Conservation (phyloP, 2,113 vertebrate species). For the Lepus americanus region DNA sequence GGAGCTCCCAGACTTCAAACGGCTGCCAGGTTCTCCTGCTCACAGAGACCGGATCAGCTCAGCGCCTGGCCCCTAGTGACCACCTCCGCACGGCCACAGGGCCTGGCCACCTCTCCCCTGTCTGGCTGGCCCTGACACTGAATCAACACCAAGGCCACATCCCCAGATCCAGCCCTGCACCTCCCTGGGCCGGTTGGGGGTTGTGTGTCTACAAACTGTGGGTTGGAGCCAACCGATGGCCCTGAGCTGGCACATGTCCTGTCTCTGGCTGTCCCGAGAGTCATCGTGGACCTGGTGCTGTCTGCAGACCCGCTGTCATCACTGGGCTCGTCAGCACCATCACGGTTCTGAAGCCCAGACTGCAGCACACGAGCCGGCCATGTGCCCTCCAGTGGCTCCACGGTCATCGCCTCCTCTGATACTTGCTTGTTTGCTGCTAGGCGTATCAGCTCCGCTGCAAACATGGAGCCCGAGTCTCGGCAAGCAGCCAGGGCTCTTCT, state of each 20-base stretch:
- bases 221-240: background rate
- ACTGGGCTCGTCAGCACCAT: too few relatives aligned
- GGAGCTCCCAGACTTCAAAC: too few relatives aligned
- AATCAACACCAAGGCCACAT: background rate
- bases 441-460: background rate
- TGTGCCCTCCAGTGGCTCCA: accelerated
- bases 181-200: background rate
- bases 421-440: accelerated
- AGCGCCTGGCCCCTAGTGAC: too few relatives aligned
- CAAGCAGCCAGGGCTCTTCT: background rate
- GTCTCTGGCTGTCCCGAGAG: too few relatives aligned
- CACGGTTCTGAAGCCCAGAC: background rate
- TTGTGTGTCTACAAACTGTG: accelerated
- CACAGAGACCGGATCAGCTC: too few relatives aligned
- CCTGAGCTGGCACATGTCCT: accelerated
- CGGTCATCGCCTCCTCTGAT: accelerated
- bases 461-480: accelerated
- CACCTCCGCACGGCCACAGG: background rate
- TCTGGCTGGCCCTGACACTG: background rate
- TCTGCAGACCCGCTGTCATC: too few relatives aligned
- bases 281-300: background rate
- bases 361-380: accelerated
- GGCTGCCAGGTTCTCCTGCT: too few relatives aligned
- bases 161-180: too few relatives aligned
- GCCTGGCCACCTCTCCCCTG: background rate